Conservation (phyloP, 1,140 invertebrate genomes). For the Galendromus occidentalis region DNA sequence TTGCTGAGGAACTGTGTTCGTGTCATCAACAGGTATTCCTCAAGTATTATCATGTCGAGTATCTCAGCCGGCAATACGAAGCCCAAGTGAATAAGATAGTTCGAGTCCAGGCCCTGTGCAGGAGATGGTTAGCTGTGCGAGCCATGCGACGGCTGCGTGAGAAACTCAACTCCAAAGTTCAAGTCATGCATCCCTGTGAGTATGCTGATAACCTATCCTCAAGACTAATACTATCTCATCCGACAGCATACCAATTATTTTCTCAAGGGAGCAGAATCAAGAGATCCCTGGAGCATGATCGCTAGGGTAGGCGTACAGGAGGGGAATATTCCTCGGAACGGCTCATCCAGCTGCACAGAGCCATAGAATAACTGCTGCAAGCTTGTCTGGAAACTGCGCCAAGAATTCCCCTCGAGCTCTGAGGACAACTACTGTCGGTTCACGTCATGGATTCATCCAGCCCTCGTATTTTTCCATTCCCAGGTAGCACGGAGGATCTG, state of each 20-base stretch:
- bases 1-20: slow-evolving; percentile 16
- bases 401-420: too few relatives aligned
- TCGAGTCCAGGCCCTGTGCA: slow-evolving; percentile 44
- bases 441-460: too few relatives aligned
- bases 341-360: too few relatives aligned
- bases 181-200: slow-evolving; percentile 5
- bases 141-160: not conserved
- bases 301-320: too few relatives aligned
- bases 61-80: slow-evolving; percentile 53
- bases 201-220: not conserved
- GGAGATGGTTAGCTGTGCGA: slow-evolving; percentile 44
- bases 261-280: too few relatives aligned
- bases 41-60: slow-evolving; percentile 66
- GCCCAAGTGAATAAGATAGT: slow-evolving; percentile 46
- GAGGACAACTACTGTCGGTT: too few relatives aligned
- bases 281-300: too few relatives aligned
- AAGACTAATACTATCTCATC: too few relatives aligned
- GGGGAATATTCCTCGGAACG: too few relatives aligned
- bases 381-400: too few relatives aligned
- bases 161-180: not conserved
- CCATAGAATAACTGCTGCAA: too few relatives aligned
- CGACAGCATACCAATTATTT: too few relatives aligned
- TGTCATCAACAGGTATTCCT: slow-evolving; percentile 44
- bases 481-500: slow-evolving; percentile 9
- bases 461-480: not conserved